Conservation (phyloP, 2,797 vertebrate species). For the Adrianichthys oophorus region DNA sequence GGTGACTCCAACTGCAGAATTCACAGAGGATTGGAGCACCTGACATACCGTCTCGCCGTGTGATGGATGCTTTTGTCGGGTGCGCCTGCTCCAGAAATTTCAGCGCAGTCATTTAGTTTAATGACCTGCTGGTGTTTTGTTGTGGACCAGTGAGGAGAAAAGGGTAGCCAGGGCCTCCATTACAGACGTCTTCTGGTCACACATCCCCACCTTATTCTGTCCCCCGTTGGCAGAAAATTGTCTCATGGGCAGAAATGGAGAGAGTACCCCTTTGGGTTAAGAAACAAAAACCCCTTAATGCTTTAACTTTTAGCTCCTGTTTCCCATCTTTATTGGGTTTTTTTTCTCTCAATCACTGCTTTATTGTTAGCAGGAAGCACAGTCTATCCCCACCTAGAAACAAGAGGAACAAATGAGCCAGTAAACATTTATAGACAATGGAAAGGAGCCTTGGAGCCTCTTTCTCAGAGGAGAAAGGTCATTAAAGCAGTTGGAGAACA, state of each 20-base stretch:
- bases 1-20: constrained; percentile 28
- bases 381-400: constrained; percentile 8
- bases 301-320: constrained; percentile 35
- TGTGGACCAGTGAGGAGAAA: constrained; percentile 29
- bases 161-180: constrained; percentile 35
- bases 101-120: constrained; percentile 66
- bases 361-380: constrained; percentile 7
- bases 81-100: constrained; percentile 47
- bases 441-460: not conserved
- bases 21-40: constrained; percentile 17
- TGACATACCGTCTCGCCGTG: constrained; percentile 23
- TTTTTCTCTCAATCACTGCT: constrained; percentile 18
- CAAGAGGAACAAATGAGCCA: constrained; percentile 12
- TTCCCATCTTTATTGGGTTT: constrained; percentile 8
- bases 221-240: constrained; percentile 33
- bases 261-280: constrained; percentile 54
- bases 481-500: not conserved
- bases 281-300: constrained; percentile 25
- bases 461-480: not conserved
- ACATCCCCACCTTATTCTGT: not conserved
- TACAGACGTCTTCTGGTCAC: constrained; percentile 26
- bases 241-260: constrained; percentile 54
- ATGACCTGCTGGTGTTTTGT: constrained; percentile 53
- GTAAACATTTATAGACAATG: constrained; percentile 13
- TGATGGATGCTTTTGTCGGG: constrained; percentile 58